These are phyloP conservation scores for Digitonthophagus gazella DNA, from an alignment of 2,888 invertebrate genomes.

Conservation along the genomic window DNA sequence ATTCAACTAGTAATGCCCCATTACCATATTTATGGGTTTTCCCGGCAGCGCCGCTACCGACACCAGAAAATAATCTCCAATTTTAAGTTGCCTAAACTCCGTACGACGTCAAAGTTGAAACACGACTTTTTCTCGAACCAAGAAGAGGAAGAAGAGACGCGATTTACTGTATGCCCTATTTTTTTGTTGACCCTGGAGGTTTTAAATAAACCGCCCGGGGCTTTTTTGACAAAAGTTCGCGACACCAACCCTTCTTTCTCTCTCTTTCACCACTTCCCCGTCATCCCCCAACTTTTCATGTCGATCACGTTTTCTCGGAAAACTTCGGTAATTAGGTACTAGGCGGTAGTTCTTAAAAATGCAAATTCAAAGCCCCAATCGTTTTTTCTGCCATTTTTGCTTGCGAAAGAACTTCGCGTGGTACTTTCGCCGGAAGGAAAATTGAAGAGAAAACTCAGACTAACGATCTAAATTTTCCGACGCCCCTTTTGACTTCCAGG, in stretches of 20 bases:
- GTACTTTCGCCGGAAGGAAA: too few relatives aligned
- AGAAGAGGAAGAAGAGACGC: not conserved
- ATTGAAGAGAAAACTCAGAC: too few relatives aligned
- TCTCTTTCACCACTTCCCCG: not conserved
- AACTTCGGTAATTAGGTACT: not conserved
- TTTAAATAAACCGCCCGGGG: not conserved
- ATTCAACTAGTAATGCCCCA: constrained; percentile 12
- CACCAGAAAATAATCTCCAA: constrained; percentile 12
- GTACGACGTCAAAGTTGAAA: not conserved
- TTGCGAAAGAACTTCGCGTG: too few relatives aligned
- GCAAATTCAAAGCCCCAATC: not conserved
- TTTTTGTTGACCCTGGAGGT: not conserved
- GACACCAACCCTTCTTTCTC: not conserved
- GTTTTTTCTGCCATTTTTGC: not conserved
- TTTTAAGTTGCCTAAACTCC: constrained; percentile 13
- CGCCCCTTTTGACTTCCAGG: too few relatives aligned
- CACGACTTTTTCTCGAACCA: not conserved
- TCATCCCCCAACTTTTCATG: not conserved
- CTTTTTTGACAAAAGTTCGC: not conserved
- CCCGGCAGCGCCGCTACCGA: constrained; percentile 4
- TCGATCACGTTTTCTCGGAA: not conserved
- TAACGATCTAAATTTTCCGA: too few relatives aligned
- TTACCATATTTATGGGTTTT: constrained; percentile 16
- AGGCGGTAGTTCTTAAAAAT: not conserved
- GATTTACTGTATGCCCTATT: not conserved